Conservation (phyloP, 2,888 invertebrate species). For the Drosophila anomelani region DNA sequence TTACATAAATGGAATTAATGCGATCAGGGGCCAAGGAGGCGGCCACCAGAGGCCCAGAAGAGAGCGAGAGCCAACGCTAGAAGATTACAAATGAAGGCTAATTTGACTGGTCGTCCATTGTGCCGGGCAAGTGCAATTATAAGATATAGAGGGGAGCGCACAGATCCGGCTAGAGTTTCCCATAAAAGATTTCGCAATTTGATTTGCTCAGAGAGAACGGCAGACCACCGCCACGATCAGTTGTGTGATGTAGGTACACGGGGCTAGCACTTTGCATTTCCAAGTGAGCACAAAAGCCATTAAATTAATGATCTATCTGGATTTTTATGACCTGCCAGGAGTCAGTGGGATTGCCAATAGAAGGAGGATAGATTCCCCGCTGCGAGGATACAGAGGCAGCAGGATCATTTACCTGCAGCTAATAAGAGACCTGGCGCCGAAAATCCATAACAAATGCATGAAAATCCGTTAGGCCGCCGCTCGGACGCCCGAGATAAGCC, state of each 20-base stretch:
- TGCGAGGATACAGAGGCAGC: constrained; percentile 45
- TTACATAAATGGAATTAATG: constrained; percentile 81
- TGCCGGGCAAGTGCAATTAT: constrained; percentile 76
- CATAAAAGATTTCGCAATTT: constrained; percentile 65
- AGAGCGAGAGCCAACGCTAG: constrained; percentile 33
- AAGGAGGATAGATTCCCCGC: constrained; percentile 29
- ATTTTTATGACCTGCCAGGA: constrained; percentile 74
- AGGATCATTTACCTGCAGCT: constrained; percentile 61
- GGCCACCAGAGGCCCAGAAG: background rate
- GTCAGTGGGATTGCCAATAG: constrained; percentile 57
- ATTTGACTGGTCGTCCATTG: constrained; percentile 65
- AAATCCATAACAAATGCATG: constrained; percentile 76
- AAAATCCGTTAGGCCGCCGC: constrained; percentile 79
- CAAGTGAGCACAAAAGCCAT: constrained; percentile 52
- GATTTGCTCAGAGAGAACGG: constrained; percentile 34
- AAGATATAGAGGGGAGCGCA: constrained; percentile 71
- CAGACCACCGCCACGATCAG: constrained; percentile 62
- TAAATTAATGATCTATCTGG: constrained; percentile 77
- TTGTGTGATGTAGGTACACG: constrained; percentile 50
- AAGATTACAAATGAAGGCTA: constrained; percentile 74
- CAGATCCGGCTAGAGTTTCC: constrained; percentile 47
- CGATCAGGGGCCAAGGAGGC: constrained; percentile 40
- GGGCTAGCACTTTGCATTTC: constrained; percentile 60
- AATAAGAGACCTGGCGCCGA: constrained; percentile 78
- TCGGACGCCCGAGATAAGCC: constrained; percentile 61